Evolutionary conservation across 2,797 vertebrate species (phyloP), one percentile per base, ranked within the genome.

Genomic region (Hemibagrus guttatus): DNA sequence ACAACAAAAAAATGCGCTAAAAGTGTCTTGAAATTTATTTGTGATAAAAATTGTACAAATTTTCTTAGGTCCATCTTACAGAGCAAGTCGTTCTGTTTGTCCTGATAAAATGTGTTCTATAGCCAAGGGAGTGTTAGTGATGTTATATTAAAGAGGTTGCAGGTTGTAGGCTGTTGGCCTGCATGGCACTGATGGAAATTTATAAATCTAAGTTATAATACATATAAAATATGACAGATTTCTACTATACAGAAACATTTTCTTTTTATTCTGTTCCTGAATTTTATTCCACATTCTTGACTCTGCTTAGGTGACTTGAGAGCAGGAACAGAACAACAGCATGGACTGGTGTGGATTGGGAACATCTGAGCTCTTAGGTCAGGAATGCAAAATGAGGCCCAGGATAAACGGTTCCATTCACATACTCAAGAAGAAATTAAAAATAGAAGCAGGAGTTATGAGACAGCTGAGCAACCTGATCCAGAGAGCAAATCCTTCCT

Each of bases 391-490:
- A 85, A 81, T 85, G 75, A 68, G 87, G 78, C 87, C 83, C 58
- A 64, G 83, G 72, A 84, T 49, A 81, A 58, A 72, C 63, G 17
- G 58, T 71, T 87, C 86, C 86, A 87, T 85, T 88, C 83, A 86
- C 76, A 81, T 81, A 81, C 52, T 86, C 56, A 39, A 88, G 59
- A 82, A 82, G 64, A 84, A 85, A 86, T 39, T 90, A 89, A 86
- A 90, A 86, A 90, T 89, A 90, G 88, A 87, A 88, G 31, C 86
- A 83, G 68, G 81, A 87, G 80, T 74, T 83, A 86, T 88, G 61
- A 46, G 83, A 90, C 90, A 88, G 90, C 90, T 90, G 87, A 89
- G 84, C 74, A 89, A 87, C 88, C 85, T 88, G 87, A 87, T 49
- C 31, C 76, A 69, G 21, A 19, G 64, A 58, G 56, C 58, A 64